phyloP scores from a whole-genome alignment of 2,113 vertebrate genomes.

The Grammomys dolichurus region DNA sequence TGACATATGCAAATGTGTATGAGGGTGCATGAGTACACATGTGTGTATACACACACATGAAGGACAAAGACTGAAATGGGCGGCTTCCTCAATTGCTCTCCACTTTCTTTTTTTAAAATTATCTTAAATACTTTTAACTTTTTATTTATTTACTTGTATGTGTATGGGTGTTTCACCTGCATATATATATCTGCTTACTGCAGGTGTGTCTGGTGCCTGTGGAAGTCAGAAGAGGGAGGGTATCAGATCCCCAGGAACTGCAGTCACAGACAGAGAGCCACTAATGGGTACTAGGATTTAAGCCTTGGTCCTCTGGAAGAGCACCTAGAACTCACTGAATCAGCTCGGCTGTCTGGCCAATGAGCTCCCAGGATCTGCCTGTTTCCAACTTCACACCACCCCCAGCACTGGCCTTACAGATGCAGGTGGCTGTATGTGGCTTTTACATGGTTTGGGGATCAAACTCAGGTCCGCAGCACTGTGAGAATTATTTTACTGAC shows the following conservation, averaged over 20 bases:
- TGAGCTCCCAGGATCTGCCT: not conserved
- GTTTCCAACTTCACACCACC: not conserved
- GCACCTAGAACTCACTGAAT: not conserved
- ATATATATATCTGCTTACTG: not conserved
- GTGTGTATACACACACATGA: too few species aligned
- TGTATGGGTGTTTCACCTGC: not conserved
- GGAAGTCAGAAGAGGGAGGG: not conserved
- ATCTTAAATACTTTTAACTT: not conserved
- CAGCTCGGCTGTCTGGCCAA: not conserved
- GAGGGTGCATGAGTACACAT: too few species aligned
- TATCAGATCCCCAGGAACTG: not conserved
- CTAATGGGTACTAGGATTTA: not conserved
- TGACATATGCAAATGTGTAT: not conserved
- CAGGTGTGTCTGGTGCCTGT: not conserved
- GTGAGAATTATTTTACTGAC: not conserved
- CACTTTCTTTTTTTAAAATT: not conserved
- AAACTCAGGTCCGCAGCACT: not conserved
- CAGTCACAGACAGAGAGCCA: not conserved
- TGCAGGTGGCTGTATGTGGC: not conserved
- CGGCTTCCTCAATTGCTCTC: not conserved
- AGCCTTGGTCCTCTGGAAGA: not conserved
- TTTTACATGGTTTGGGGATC: not conserved
- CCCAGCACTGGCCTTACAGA: not conserved
- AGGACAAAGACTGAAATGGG: not conserved
- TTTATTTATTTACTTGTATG: not conserved